phyloP scores from a whole-genome alignment of 1,140 invertebrate genomes.

The Bombus impatiens region DNA sequence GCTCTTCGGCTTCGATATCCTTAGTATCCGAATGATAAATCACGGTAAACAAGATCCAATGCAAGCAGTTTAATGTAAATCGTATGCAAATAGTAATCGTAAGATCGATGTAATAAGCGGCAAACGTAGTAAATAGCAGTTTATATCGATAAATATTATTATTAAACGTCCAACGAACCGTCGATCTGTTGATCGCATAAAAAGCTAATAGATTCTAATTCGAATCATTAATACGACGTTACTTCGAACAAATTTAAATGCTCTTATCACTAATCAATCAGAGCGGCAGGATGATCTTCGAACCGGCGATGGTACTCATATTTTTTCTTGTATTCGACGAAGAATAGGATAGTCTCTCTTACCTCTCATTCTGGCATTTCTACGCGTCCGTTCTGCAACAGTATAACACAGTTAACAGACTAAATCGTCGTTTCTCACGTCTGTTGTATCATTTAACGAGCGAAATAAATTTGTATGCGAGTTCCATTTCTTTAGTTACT shows the following conservation, averaged over 20 bases:
- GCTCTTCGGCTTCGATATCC: neutral
- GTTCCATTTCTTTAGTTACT: too few species aligned
- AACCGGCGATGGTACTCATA: neutral
- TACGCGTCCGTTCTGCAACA: conserved; percentile 72
- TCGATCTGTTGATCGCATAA: neutral
- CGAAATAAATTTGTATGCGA: too few species aligned
- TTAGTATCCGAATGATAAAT: neutral
- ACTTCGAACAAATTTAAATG: too few species aligned
- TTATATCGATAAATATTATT: too few species aligned
- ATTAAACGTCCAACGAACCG: too few species aligned
- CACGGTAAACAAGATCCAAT: neutral
- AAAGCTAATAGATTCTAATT: too few species aligned
- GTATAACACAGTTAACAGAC: neutral
- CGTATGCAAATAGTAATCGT: neutral
- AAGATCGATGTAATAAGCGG: too few species aligned
- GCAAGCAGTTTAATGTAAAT: neutral
- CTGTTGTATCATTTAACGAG: too few species aligned
- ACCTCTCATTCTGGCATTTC: conserved; percentile 78
- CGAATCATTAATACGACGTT: too few species aligned
- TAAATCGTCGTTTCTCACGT: neutral
- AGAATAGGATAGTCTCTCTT: conserved; percentile 12
- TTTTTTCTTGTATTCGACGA: neutral
- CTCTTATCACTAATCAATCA: neutral
- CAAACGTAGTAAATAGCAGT: too few species aligned
- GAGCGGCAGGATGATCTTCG: neutral